Evolutionary conservation across 1,140 invertebrate species (phyloP).

Genomic region (Steinernema khuongi): DNA sequence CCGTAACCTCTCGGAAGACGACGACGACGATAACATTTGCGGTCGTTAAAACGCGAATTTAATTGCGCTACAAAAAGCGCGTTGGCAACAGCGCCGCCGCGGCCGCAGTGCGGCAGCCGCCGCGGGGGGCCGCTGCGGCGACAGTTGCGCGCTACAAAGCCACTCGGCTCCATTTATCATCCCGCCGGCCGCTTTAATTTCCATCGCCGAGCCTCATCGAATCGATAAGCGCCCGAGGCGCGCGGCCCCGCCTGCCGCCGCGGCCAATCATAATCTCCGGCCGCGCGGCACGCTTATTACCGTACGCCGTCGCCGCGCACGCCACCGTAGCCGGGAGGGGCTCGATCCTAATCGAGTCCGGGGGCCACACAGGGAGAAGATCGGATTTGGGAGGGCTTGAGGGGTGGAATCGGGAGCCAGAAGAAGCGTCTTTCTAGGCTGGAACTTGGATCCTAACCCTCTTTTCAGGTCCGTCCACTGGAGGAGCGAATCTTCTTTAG

Average conservation of each 20-base stretch:
- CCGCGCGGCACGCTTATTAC: neutral
- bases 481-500: too few species aligned
- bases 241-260: neutral
- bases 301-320: neutral
- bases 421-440: too few species aligned
- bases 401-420: too few species aligned
- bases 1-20: neutral
- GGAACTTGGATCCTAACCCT: too few species aligned
- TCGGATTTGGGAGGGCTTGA: too few species aligned
- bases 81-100: neutral
- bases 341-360: constrained; percentile 1
- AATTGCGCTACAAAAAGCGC: constrained; percentile 10
- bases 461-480: too few species aligned
- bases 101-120: neutral
- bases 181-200: neutral
- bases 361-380: neutral
- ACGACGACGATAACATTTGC: constrained; percentile 2
- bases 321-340: neutral
- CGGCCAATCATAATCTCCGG: constrained; percentile 4
- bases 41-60: constrained; percentile 16
- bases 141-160: neutral
- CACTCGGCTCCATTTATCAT: neutral
- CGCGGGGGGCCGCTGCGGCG: constrained; percentile 6
- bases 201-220: constrained; percentile 21
- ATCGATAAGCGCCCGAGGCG: constrained; percentile 9